phyloP scores from a whole-genome alignment of 92 coral and sea anemone species.

The Zoanthus gigantus region DNA sequence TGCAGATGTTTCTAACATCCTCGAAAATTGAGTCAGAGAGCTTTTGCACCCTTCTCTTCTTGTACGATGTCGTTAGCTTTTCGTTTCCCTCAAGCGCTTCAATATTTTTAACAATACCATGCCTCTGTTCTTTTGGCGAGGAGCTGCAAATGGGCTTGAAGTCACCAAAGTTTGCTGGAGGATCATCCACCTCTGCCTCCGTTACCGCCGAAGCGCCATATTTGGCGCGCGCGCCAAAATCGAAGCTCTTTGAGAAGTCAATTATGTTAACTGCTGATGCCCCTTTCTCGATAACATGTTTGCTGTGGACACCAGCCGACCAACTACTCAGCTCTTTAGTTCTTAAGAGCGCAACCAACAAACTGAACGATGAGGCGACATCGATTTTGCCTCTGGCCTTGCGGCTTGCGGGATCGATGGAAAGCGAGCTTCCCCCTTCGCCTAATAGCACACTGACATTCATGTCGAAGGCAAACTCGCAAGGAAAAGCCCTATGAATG shows the following conservation, averaged over 20 bases:
- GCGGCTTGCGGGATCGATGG: not conserved
- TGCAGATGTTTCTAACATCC: not conserved
- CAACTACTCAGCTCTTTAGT: not conserved
- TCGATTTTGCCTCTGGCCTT: not conserved
- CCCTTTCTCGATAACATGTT: not conserved
- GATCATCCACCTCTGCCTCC: not conserved
- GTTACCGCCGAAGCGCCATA: constrained; percentile 5
- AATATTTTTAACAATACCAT: not conserved
- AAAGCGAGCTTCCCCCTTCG: not conserved
- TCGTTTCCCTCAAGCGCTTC: not conserved
- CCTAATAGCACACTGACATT: not conserved
- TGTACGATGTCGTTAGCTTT: not conserved
- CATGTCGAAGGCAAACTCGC: not conserved
- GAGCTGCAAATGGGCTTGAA: constrained; percentile 18
- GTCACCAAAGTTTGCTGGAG: not conserved
- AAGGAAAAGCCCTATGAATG: not conserved
- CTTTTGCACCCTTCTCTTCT: constrained; percentile 14
- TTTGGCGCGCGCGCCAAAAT: constrained; percentile 16
- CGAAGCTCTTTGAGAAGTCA: not conserved
- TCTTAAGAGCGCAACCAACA: not conserved
- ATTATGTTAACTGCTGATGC: not conserved
- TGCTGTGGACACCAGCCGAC: constrained; percentile 17
- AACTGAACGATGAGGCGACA: not conserved
- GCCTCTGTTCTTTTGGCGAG: not conserved
- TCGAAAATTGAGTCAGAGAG: not conserved